phyloP scores from a whole-genome alignment of 2,113 vertebrate genomes.

The Turdus rufiventris region DNA sequence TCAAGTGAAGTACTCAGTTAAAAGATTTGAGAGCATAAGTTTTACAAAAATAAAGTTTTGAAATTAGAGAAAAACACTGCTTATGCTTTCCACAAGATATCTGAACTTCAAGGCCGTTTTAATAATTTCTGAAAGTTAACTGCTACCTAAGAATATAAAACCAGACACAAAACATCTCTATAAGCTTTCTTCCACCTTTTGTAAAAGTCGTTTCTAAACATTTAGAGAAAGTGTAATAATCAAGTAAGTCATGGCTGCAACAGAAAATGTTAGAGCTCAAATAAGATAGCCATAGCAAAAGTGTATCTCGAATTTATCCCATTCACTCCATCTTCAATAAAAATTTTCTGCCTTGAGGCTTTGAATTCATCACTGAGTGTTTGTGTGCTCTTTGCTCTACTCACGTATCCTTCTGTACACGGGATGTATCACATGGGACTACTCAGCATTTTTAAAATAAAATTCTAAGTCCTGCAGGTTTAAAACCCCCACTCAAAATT shows the following conservation, averaged over 20 bases:
- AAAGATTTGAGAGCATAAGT: background rate
- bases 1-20: background rate
- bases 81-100: background rate
- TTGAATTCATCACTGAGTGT: background rate
- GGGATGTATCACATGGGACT: background rate
- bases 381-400: background rate
- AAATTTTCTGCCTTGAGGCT: background rate
- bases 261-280: background rate
- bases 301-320: background rate
- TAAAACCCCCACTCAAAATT: accelerated
- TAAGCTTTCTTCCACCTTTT: background rate
- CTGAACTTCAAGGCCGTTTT: background rate
- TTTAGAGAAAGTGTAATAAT: background rate
- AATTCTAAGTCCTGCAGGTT: background rate
- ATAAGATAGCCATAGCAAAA: background rate
- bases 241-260: background rate
- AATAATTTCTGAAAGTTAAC: background rate
- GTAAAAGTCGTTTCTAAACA: background rate
- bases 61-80: background rate
- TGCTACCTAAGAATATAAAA: background rate
- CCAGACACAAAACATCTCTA: background rate
- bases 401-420: background rate
- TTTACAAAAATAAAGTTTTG: background rate
- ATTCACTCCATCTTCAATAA: background rate
- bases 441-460: background rate